Evolutionary conservation across 2,888 invertebrate species (phyloP), one percentile per base, ranked within the genome.

Genomic region (Drosophila mulleri): DNA sequence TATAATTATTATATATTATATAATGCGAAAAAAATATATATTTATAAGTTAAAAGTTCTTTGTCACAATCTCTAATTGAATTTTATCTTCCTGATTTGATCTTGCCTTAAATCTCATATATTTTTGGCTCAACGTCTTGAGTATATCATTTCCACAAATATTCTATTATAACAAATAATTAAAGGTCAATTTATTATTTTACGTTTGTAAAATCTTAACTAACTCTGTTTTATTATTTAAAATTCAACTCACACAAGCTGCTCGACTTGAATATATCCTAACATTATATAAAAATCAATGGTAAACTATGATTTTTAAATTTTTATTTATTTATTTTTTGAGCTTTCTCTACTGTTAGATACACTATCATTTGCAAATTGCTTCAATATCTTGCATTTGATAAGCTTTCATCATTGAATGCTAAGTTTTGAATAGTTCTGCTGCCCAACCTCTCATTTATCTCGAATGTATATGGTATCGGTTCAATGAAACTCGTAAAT

Each of bases 381-480:
- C 29, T 29, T 8, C 11, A 32, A 32, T 32, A 32, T 32, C 11
- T 32, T 32, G 11, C 2, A 32, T 32, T 7, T 12, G 18, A 12
- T 32, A 18, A 50, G 12, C 12, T 18, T 3, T n/a, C 7, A 2
- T 53, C 16, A 8, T 35, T 35, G 11, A 2, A 1, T 18, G 11
- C 12, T 1, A 23, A 37, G 16, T 37, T 2, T 3, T 3, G 14
- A 35, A 47, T 14, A 4, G 14, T 1, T 29, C 4, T n/a, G 11
- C 4, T n/a, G n/a, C 14, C 5, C n/a, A 11, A 11, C 11, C 29
- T 9, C 2, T 7, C 35, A 18, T 16, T 1, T 39, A 2, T 6
- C 12, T 41, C 12, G 4, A 1, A 4, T n/a, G 6, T 50, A 32
- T 35, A 66, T 65, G 61, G 76, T 56, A 75, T 75, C 32, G 41